Base-by-base conservation (phyloP, 2,113 vertebrate genomes). In the Cathartes aura region DNA sequence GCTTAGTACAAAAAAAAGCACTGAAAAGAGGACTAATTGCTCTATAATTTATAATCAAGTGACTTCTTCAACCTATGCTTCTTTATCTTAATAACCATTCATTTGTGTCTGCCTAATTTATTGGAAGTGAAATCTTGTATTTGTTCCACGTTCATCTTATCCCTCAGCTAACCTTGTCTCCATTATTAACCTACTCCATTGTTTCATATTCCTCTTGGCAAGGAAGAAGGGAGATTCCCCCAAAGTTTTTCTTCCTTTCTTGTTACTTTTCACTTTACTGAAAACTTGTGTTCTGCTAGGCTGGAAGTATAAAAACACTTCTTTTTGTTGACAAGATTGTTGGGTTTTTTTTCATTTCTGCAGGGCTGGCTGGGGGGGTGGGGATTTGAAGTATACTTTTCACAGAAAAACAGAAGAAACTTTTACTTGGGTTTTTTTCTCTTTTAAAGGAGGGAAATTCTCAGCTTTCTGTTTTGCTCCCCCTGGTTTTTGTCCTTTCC, bases 11-110 rank as follows among this genome's bases (percentile, higher is more conserved):
- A 96, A 95, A 89, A 91, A 87, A 85, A 16, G 82, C 80, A 67
- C 40, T 43, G 80, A 97, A 98, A 97, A 96, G 95, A 95, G 83
- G 30, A 91, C 94, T 97, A 97, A 98, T 97, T 97, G 93, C 93
- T 97, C 95, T 96, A 93, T 97, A 97, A 97, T 98, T 98, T 97
- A 95, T 97, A 97, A 98, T 97, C 96, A 97, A 98, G 76, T 96
- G 82, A 83, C 94, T 98, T 97, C 96, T 96, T 97, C 95, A 96
- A 91, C 90, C 67, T 97, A 95, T 96, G 82, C 87, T 94, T 94
- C 93, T 98, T 98, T 97, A 97, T 97, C 96, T 97, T 97, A 96
- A 97, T 97, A 98, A 96, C 94, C 93, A 95, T 97, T 97, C 96
- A 96, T 98, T 98, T 98, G 92, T 97, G 87, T 86, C 97, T 97